Evolutionary conservation across 92 coral and sea anemone genomes (phyloP).

Genomic region (Epizoanthus stellaris): DNA sequence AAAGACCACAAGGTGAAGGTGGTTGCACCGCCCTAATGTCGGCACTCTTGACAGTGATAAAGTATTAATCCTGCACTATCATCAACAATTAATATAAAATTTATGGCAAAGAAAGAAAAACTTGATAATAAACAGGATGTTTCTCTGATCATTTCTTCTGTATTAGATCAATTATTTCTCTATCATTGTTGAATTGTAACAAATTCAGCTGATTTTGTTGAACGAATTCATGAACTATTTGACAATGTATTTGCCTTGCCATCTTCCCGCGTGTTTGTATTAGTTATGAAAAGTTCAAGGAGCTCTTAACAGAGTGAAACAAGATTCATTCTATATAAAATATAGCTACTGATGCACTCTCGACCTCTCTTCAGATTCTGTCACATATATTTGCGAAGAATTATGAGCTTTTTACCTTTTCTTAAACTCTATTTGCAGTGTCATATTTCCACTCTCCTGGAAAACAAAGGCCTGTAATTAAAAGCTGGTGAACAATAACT

Average conservation of each 20-base stretch:
- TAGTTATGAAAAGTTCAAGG: too few relatives aligned
- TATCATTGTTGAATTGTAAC: background rate
- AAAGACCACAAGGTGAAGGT: background rate
- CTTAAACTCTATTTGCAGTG: too few relatives aligned
- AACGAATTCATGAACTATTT: background rate
- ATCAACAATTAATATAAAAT: background rate
- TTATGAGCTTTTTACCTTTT: too few relatives aligned
- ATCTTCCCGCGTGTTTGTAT: too few relatives aligned
- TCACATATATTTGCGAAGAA: too few relatives aligned
- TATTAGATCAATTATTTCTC: background rate
- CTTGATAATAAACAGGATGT: background rate
- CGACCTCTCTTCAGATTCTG: too few relatives aligned
- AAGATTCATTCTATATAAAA: too few relatives aligned
- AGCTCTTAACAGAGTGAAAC: too few relatives aligned
- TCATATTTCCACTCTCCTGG: too few relatives aligned
- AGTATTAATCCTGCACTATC: background rate
- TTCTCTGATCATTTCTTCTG: background rate
- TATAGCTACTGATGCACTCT: too few relatives aligned
- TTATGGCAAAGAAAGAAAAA: background rate
- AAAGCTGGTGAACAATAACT: too few relatives aligned
- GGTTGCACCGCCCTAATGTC: background rate
- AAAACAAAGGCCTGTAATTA: too few relatives aligned
- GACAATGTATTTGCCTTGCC: background rate
- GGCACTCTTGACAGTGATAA: background rate
- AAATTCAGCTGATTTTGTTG: background rate